These are phyloP conservation scores for Remorina albescens DNA, from an alignment of 2,797 vertebrate genomes.

Conservation along the genomic window DNA sequence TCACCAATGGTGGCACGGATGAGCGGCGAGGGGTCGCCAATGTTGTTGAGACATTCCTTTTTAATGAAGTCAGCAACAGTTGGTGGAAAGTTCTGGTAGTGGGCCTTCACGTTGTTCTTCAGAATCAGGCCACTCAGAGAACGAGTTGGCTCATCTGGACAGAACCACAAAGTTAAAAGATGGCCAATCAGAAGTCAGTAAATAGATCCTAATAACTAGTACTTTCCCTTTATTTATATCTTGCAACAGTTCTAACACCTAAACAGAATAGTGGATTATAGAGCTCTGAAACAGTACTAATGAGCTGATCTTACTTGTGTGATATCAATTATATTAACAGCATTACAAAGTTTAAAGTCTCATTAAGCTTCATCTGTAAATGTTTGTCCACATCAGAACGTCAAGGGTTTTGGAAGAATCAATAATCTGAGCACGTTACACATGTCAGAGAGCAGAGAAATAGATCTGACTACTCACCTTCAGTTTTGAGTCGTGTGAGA, in stretches of 20 bases:
- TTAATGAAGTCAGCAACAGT: conserved; percentile 95
- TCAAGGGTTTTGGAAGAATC: neutral
- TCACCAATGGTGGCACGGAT: conserved; percentile 96
- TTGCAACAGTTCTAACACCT: neutral
- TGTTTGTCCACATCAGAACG: no score
- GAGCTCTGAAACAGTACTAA: neutral
- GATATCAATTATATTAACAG: no score
- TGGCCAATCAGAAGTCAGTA: neutral
- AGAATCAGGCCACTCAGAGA: conserved; percentile 95
- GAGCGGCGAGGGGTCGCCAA: conserved; percentile 93
- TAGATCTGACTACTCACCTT: conserved; percentile 82
- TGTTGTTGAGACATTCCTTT: conserved; percentile 95
- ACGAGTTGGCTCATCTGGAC: conserved; percentile 91
- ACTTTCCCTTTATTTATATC: no score
- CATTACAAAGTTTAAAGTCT: neutral
- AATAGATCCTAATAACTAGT: neutral
- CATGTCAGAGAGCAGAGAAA: neutral
- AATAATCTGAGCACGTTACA: neutral
- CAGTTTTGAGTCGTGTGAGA: conserved; percentile 93
- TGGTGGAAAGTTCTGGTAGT: conserved; percentile 94
- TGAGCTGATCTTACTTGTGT: no score
- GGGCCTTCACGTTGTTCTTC: conserved; percentile 97
- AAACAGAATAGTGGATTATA: neutral
- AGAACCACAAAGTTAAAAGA: neutral
- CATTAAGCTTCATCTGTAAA: no score